Percentiles rank a stretch among this genome's conserved stretches.
Conservation (phyloP, 2,113 vertebrate species). For the Pachycephala philippinensis region DNA sequence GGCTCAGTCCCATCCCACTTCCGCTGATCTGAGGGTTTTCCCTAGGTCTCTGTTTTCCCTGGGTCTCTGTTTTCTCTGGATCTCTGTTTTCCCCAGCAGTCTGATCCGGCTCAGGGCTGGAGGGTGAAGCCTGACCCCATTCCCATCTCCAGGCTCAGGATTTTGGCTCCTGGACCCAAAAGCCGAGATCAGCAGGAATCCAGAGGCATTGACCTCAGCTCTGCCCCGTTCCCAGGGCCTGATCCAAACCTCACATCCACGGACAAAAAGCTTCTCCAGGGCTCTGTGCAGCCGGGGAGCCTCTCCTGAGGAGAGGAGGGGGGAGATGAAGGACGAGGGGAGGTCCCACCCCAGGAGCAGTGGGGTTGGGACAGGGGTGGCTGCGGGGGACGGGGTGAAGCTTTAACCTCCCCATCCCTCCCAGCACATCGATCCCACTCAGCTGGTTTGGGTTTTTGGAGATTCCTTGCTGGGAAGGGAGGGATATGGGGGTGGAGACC, state of each 20-base stretch:
- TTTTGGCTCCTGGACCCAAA: background rate
- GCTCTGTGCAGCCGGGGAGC: background rate
- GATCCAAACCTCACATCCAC: background rate
- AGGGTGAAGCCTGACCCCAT: background rate
- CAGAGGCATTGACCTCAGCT: background rate
- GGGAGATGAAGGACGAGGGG: background rate
- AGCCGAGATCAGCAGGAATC: background rate
- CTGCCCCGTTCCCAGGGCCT: background rate
- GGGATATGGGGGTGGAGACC: background rate
- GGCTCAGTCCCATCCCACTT: background rate
- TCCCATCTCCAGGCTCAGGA: background rate
- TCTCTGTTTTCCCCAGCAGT: background rate
- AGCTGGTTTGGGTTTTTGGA: background rate
- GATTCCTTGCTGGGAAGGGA: accelerated
- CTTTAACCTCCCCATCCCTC: background rate
- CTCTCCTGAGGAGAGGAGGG: background rate
- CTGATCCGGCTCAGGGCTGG: background rate
- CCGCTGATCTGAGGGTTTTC: background rate
- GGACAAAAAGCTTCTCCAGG: background rate
- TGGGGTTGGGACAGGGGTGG: background rate
- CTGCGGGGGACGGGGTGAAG: background rate
- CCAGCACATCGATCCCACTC: background rate
- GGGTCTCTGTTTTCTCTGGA: background rate
- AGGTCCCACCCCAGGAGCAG: background rate
- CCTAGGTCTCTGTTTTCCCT: background rate